phyloP scores from a whole-genome alignment of 1,140 invertebrate genomes.

The Nymphalis io region DNA sequence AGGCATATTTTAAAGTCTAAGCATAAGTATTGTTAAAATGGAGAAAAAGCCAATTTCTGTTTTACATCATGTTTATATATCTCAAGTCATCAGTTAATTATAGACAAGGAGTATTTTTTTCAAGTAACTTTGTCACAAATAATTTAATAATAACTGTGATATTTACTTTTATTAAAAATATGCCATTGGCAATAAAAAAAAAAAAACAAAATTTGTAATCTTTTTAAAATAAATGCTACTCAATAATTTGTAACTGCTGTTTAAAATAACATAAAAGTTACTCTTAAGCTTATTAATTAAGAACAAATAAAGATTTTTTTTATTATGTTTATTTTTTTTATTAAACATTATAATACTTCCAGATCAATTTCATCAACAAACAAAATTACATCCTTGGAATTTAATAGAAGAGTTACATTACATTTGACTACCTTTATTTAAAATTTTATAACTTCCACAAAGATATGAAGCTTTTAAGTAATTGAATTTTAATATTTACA shows the following conservation, averaged over 20 bases:
- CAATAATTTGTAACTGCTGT: constrained; percentile 56
- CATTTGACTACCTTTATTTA: too few species aligned
- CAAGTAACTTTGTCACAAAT: constrained; percentile 69
- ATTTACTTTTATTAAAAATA: constrained; percentile 77
- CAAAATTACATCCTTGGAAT: too few species aligned
- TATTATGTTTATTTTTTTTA: constrained; percentile 16
- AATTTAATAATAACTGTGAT: constrained; percentile 78
- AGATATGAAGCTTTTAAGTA: not conserved
- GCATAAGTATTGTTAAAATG: not conserved
- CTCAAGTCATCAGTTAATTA: constrained; percentile 53
- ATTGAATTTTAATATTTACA: too few species aligned
- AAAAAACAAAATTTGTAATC: constrained; percentile 65
- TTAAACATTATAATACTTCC: not conserved
- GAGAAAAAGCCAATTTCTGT: not conserved
- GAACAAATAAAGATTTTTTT: constrained; percentile 37
- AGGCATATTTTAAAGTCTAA: constrained; percentile 5
- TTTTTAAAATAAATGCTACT: constrained; percentile 58
- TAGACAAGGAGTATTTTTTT: constrained; percentile 31
- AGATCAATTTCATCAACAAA: too few species aligned
- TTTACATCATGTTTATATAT: constrained; percentile 43
- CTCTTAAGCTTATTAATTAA: constrained; percentile 33
- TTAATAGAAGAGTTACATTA: too few species aligned
- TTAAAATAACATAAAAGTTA: constrained; percentile 41
- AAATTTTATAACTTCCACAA: too few species aligned
- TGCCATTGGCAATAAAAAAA: constrained; percentile 71